phyloP scores from a whole-genome alignment of 2,797 vertebrate species.

The Selene dorsalis region DNA sequence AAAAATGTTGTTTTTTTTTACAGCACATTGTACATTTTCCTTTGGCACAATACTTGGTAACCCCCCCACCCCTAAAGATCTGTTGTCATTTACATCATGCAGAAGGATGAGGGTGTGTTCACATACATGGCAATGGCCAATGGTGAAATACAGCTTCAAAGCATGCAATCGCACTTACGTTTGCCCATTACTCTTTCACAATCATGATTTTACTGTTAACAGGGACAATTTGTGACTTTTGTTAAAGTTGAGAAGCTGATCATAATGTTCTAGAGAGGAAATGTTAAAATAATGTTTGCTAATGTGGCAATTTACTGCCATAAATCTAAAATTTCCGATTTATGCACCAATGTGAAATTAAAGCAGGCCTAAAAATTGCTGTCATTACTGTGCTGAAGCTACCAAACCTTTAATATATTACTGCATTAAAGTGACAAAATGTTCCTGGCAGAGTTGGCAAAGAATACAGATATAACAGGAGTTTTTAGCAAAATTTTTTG shows the following conservation, averaged over 20 bases:
- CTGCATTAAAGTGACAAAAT: slow-evolving; percentile 18
- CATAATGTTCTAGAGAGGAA: slow-evolving; percentile 4
- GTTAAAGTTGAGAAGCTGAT: slow-evolving; percentile 23
- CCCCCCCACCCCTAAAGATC: slow-evolving; percentile 55
- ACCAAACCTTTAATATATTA: not conserved
- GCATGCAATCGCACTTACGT: slow-evolving; percentile 42
- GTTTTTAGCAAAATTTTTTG: not conserved
- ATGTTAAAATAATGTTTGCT: slow-evolving; percentile 36
- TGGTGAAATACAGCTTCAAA: slow-evolving; percentile 27
- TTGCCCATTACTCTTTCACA: slow-evolving; percentile 57
- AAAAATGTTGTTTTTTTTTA: slow-evolving; percentile 37
- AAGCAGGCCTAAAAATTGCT: slow-evolving; percentile 23
- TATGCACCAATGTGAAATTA: not conserved
- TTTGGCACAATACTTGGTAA: slow-evolving; percentile 84
- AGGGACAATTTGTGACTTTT: slow-evolving; percentile 14
- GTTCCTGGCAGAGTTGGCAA: not conserved
- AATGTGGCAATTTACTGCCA: slow-evolving; percentile 23
- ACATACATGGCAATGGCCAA: slow-evolving; percentile 53
- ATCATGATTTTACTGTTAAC: slow-evolving; percentile 26
- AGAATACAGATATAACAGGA: slow-evolving; percentile 6
- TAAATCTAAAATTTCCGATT: slow-evolving; percentile 28
- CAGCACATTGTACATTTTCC: slow-evolving; percentile 75
- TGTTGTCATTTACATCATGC: slow-evolving; percentile 72
- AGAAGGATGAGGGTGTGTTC: slow-evolving; percentile 71
- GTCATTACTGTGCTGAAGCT: slow-evolving; percentile 22